Evolutionary conservation across 2,888 invertebrate species (phyloP).

Genomic region (Neocrepidodera transversa): DNA sequence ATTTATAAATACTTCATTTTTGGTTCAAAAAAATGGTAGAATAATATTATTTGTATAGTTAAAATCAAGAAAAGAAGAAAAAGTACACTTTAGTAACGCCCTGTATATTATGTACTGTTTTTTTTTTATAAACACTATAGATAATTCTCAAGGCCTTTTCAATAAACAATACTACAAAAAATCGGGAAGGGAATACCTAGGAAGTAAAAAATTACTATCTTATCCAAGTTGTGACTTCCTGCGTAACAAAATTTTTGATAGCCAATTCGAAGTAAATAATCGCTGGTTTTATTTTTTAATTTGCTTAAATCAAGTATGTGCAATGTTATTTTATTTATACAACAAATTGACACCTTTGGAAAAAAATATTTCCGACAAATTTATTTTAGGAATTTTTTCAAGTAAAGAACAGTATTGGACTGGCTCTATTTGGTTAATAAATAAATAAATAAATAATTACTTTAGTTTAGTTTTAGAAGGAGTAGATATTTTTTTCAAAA

Average conservation of each 20-base stretch:
- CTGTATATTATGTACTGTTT: neutral
- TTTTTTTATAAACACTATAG: conserved; percentile 5
- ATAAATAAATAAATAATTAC: no score
- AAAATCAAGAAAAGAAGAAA: neutral
- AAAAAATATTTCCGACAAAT: no score
- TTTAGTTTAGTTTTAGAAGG: no score
- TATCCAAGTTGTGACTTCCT: conserved; percentile 16
- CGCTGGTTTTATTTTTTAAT: neutral
- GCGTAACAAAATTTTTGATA: conserved; percentile 14
- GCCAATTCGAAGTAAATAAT: neutral
- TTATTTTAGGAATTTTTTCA: no score
- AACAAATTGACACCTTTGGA: no score
- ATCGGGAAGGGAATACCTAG: conserved; percentile 21
- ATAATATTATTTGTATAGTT: no score
- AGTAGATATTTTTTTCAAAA: no score
- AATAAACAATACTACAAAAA: conserved; percentile 5
- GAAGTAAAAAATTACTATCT: conserved; percentile 19
- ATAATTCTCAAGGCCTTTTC: conserved; percentile 8
- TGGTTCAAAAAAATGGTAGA: no score
- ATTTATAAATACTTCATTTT: no score
- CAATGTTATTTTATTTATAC: no score
- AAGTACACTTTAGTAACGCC: neutral
- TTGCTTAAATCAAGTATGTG: neutral
- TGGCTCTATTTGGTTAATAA: no score
- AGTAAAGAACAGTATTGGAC: no score